Base-by-base conservation (phyloP, 2,888 invertebrate species). In the Aelia acuminata region DNA sequence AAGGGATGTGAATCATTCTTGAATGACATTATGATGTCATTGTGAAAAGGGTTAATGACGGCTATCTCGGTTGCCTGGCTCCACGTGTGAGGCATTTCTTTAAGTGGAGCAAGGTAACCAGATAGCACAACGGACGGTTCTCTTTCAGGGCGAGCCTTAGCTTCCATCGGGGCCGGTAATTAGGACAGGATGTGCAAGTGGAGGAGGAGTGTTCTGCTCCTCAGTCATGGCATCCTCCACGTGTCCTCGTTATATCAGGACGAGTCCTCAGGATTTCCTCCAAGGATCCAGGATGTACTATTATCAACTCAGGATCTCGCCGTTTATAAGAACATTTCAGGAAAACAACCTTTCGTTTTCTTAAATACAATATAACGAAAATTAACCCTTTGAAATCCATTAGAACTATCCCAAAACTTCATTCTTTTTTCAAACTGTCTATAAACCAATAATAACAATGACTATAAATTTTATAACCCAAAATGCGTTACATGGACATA, bases 161-260 rank as follows among this genome's bases (percentile, higher is more conserved):
- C 63, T 63, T 63, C 31, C 63, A 70, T 70, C 31, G 63, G 63
- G 31, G 63, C 35, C 31, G 20, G 63, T 70, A 70, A 70, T 70
- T 70, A 70, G 31, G 63, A 26, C 63, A 70, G 35, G 63, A 70
- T 70, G 63, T 57, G 26, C 35, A 70, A 70, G 63, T 70, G 31
- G 63, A 70, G 63, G 35, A 70, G 63, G 63, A 70, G 63, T 35
- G 63, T 31, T 18, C 63, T 70, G 31, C 0, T 7, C 5, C 31
- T 35, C 18, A n/a, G n/a, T n/a, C n/a, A n/a, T n/a, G n/a, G n/a
- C n/a, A n/a, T n/a, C n/a, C n/a, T 35, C 7, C 63, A 1, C 31
- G 5, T n/a, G 7, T 70, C 20, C 63, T 70, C 63, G 7, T 63
- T 63, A 63, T 31, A 63, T 63, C 18, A n/a, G n/a, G n/a, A n/a